Conservation (phyloP, 1,140 invertebrate genomes). For the Lordiphosa mommai region DNA sequence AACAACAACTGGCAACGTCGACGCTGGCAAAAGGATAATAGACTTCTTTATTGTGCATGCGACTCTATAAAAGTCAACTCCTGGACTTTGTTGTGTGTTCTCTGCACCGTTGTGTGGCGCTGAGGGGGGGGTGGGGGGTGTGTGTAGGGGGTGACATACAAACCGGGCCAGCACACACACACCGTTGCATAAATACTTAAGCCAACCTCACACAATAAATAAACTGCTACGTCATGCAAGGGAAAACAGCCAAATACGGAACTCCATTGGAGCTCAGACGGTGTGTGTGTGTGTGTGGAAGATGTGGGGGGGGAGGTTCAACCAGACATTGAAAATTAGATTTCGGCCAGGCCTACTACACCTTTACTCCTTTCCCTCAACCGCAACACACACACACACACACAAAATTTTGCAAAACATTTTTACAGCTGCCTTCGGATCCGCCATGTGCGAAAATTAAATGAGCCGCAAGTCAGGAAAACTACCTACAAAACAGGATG, state of each 20-base stretch:
- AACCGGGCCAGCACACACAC: conserved; percentile 41
- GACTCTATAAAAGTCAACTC: conserved; percentile 80
- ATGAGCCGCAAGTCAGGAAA: conserved; percentile 60
- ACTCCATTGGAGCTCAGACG: conserved; percentile 22
- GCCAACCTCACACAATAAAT: conserved; percentile 73
- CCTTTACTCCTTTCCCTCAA: not conserved
- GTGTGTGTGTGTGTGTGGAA: too few relatives aligned
- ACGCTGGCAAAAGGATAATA: conserved; percentile 78
- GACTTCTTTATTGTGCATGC: conserved; percentile 79
- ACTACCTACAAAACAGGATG: conserved; percentile 6
- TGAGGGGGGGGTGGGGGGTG: not conserved
- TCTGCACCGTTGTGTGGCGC: conserved; percentile 31
- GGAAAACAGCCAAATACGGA: not conserved
- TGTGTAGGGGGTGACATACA: conserved; percentile 35
- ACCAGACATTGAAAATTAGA: conserved; percentile 57
- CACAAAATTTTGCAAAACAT: conserved; percentile 34
- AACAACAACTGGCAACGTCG: conserved; percentile 11
- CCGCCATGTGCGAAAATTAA: conserved; percentile 71
- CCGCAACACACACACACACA: not conserved
- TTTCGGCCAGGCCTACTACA: conserved; percentile 38
- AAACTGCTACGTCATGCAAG: conserved; percentile 66
- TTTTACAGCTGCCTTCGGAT: conserved; percentile 23
- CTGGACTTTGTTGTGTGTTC: conserved; percentile 67
- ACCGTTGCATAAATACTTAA: conserved; percentile 48
- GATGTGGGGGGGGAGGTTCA: too few relatives aligned